These are phyloP conservation scores for Cataglyphis altisquamis DNA, from an alignment of 2,888 invertebrate genomes.

Conservation along the genomic window DNA sequence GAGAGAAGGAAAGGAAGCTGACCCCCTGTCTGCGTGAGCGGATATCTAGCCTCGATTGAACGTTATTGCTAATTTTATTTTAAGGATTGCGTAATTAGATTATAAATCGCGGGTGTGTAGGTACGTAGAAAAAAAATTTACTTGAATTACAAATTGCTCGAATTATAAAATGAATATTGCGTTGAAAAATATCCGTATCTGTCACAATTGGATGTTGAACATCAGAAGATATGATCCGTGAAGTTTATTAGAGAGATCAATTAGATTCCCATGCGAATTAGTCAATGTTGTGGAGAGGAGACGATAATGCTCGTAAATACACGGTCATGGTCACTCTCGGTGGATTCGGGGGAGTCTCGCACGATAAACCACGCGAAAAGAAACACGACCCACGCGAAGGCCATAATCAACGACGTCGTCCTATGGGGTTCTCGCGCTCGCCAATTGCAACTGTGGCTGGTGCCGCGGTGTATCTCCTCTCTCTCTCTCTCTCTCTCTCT, in stretches of 20 bases:
- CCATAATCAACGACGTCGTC: conserved; percentile 72
- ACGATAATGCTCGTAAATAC: conserved; percentile 51
- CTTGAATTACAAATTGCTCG: background rate
- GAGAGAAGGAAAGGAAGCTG: conserved; percentile 62
- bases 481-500: background rate
- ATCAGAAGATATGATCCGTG: background rate
- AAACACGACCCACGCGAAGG: conserved; percentile 74
- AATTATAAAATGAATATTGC: background rate
- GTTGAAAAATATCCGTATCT: background rate
- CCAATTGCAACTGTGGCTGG: conserved; percentile 70
- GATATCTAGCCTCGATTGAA: conserved; percentile 2
- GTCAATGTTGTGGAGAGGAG: background rate
- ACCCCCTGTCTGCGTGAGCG: conserved; percentile 37
- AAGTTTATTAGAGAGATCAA: conserved; percentile 9
- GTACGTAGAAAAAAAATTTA: background rate
- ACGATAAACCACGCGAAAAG: conserved; percentile 54
- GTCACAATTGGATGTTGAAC: background rate
- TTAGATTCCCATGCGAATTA: conserved; percentile 18
- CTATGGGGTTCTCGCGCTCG: conserved; percentile 66
- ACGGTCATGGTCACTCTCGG: conserved; percentile 58
- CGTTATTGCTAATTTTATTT: background rate
- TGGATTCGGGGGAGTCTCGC: conserved; percentile 20
- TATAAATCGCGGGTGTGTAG: background rate
- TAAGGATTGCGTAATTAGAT: background rate
- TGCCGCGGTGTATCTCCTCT: conserved; percentile 47